A percentile compares a stretch with the other conserved stretches of the same genome.
phyloP scores from a whole-genome alignment of 2,888 invertebrate species.

The Marasmarcha lunaedactyla region DNA sequence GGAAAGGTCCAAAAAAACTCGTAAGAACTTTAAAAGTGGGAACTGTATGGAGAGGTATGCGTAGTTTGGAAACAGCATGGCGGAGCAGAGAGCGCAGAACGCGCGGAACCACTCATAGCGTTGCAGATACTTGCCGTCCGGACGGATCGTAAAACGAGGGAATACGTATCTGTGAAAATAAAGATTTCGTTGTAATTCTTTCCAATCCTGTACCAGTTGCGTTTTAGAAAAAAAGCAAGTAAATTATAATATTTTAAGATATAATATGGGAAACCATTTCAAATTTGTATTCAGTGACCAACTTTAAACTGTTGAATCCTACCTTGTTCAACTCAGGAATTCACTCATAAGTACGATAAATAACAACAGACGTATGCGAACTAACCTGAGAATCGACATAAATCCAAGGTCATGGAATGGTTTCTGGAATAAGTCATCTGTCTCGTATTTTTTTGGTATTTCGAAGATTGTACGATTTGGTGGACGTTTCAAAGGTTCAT shows the following conservation, averaged over 20 bases:
- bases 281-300: no score
- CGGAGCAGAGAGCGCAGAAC: conserved; percentile 31
- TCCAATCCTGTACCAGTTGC: no score
- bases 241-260: no score
- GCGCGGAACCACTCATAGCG: conserved; percentile 41
- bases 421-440: conserved; percentile 33
- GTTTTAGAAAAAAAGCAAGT: no score
- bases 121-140: conserved; percentile 36
- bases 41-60: conserved; percentile 35
- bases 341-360: no score
- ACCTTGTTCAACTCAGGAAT: no score
- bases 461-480: conserved; percentile 33
- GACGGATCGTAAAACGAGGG: conserved; percentile 47
- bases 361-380: no score
- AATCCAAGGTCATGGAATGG: conserved; percentile 41
- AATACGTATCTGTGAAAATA: conserved; percentile 27
- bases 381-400: conserved; percentile 44
- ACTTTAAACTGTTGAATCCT: no score
- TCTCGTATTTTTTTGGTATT: conserved; percentile 38
- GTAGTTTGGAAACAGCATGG: conserved; percentile 36
- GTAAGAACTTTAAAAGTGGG: conserved; percentile 24
- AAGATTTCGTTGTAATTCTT: neutral
- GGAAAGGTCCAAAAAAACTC: conserved; percentile 28
- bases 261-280: no score
- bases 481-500: conserved; percentile 23